These are phyloP conservation scores for Caloenas nicobarica DNA, from an alignment of 2,113 vertebrate genomes.

Conservation along the genomic window DNA sequence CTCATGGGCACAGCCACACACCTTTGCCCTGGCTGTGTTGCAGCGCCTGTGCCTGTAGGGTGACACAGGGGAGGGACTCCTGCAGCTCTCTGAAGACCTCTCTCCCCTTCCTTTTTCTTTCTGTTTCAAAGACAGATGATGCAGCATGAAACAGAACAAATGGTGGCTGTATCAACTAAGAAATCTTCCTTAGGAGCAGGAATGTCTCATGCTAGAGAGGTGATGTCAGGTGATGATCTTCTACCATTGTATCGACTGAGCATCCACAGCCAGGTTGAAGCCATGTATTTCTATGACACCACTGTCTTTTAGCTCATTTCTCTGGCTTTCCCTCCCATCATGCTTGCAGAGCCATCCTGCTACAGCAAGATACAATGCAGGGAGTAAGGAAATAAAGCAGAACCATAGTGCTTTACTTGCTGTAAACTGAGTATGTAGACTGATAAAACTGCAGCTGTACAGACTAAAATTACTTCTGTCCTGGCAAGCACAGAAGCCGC, in stretches of 20 bases:
- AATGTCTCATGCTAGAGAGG: background rate
- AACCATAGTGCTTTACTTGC: conserved; percentile 33
- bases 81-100: background rate
- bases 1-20: rapidly evolving
- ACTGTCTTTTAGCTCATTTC: background rate
- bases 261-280: background rate
- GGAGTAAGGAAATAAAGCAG: background rate
- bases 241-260: background rate
- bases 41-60: background rate
- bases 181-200: background rate
- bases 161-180: background rate
- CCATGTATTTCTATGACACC: background rate
- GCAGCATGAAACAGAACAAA: background rate
- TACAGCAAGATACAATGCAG: background rate
- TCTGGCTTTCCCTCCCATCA: background rate
- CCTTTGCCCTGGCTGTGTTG: background rate
- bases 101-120: background rate
- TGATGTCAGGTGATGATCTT: background rate
- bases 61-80: background rate
- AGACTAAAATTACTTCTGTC: conserved; percentile 41
- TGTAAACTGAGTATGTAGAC: conserved; percentile 5
- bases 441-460: conserved; percentile 17
- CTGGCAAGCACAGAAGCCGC: conserved; percentile 8
- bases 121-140: background rate
- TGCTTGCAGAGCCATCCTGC: background rate